Evolutionary conservation across 2,113 vertebrate genomes (phyloP).

Genomic region (Buteo buteo): DNA sequence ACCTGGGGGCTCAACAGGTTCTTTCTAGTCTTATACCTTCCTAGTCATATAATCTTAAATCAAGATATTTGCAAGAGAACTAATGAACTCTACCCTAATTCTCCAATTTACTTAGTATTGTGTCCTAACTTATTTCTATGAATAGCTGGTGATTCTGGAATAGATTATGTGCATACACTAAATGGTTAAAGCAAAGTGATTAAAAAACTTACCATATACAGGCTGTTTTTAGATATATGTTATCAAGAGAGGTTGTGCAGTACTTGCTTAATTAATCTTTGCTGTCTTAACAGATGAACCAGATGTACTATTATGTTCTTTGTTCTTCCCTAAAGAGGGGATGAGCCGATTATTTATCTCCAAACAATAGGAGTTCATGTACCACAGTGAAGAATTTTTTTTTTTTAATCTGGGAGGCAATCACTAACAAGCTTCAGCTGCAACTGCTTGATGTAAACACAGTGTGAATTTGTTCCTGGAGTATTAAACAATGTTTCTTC

Average conservation of each 20-base stretch:
- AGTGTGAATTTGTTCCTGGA: slow-evolving; percentile 62
- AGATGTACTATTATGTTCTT: slow-evolving; percentile 72
- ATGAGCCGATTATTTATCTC: slow-evolving; percentile 73
- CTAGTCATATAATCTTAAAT: background rate
- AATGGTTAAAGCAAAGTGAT: slow-evolving; percentile 31
- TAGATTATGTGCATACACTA: background rate
- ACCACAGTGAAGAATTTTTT: slow-evolving; percentile 56
- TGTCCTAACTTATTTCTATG: background rate
- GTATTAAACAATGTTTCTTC: slow-evolving; percentile 62
- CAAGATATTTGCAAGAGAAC: background rate
- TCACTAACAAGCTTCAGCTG: slow-evolving; percentile 78
- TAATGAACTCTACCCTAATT: background rate
- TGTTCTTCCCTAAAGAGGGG: slow-evolving; percentile 67
- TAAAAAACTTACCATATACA: slow-evolving; percentile 12
- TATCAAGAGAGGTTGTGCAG: slow-evolving; percentile 47
- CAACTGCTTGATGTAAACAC: slow-evolving; percentile 73
- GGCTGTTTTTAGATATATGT: slow-evolving; percentile 28
- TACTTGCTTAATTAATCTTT: slow-evolving; percentile 71
- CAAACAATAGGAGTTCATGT: slow-evolving; percentile 74
- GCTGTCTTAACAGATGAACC: slow-evolving; percentile 66
- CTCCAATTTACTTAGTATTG: background rate
- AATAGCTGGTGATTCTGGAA: background rate
- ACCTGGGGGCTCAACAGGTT: background rate
- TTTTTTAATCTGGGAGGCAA: slow-evolving; percentile 65
- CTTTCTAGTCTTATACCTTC: background rate